These are phyloP conservation scores for Hanleya hanleyi DNA, from an alignment of 2,888 invertebrate species.

Conservation along the genomic window DNA sequence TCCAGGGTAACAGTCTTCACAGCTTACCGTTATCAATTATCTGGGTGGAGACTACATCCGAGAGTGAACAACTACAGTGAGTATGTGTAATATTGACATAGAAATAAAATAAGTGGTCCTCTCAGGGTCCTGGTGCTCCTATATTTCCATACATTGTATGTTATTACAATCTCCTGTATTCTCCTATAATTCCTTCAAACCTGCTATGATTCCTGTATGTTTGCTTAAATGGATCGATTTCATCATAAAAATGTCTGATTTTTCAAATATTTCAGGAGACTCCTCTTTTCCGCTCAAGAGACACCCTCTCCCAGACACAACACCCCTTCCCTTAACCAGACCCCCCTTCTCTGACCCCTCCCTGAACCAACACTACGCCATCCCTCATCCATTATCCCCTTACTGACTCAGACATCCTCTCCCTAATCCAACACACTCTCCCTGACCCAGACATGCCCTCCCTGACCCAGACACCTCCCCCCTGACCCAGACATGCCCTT, in stretches of 20 bases:
- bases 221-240: too few species aligned
- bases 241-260: too few species aligned
- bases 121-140: too few species aligned
- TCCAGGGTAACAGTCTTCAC: constrained; percentile 79
- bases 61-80: constrained; percentile 79
- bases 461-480: neutral
- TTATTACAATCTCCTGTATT: too few species aligned
- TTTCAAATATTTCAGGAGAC: too few species aligned
- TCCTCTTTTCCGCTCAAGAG: neutral
- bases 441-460: neutral
- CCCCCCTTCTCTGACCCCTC: neutral
- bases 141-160: too few species aligned
- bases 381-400: neutral
- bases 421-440: neutral
- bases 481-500: neutral
- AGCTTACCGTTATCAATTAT: constrained; percentile 83
- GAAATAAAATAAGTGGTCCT: too few species aligned
- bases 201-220: too few species aligned
- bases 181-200: too few species aligned
- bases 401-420: neutral
- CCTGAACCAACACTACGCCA: too few species aligned
- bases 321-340: neutral
- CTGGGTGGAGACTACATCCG: constrained; percentile 85
- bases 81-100: constrained; percentile 34
- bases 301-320: neutral